A percentile compares a stretch with the other conserved stretches of the same genome.
These are phyloP conservation scores for Luscinia megarhynchos DNA, from an alignment of 2,797 vertebrate genomes.

Conservation along the genomic window DNA sequence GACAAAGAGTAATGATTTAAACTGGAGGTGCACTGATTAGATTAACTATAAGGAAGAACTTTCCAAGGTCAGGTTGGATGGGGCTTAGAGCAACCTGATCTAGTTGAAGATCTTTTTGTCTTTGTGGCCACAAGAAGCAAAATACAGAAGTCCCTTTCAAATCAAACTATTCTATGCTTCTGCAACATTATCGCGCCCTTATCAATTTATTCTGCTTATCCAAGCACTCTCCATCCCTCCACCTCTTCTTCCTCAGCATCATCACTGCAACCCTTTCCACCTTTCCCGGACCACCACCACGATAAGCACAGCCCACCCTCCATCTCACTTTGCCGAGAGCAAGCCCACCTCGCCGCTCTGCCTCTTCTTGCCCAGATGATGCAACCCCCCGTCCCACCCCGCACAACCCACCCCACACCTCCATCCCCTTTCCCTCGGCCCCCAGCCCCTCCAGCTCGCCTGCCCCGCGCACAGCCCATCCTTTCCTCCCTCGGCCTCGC, in stretches of 20 bases:
- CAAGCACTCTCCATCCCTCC: not conserved
- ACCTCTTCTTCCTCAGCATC: not conserved
- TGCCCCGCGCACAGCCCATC: not conserved
- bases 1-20: not conserved
- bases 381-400: not conserved
- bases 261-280: fast-evolving
- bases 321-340: not conserved
- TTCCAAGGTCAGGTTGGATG: not conserved
- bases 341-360: not conserved
- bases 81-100: not conserved
- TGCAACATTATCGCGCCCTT: not conserved
- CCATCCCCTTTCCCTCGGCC: not conserved
- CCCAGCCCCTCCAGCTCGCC: too few species aligned
- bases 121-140: not conserved
- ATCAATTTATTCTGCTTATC: not conserved
- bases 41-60: not conserved
- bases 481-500: not conserved
- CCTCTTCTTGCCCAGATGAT: too few species aligned
- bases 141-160: not conserved
- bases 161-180: not conserved
- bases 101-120: not conserved
- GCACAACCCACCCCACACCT: not conserved
- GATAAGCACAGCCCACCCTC: too few species aligned
- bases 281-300: not conserved
- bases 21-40: not conserved